These are phyloP conservation scores for Hemicordylus capensis DNA, from an alignment of 2,113 vertebrate genomes.

Conservation along the genomic window DNA sequence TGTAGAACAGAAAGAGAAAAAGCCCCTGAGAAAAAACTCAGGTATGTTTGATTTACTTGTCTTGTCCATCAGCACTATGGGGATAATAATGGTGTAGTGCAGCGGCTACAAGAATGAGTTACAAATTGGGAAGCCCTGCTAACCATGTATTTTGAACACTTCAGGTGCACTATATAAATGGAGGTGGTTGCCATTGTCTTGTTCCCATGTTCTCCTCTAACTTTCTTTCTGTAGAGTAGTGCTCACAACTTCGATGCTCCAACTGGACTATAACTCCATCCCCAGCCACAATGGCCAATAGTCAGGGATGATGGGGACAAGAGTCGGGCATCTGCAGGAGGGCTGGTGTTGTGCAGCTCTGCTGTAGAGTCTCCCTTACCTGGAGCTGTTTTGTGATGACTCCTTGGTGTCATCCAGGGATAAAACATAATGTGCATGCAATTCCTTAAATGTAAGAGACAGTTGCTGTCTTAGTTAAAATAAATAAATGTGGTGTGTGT, in stretches of 20 bases:
- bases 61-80: not conserved
- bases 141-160: not conserved
- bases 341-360: no score
- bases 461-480: not conserved
- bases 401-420: not conserved
- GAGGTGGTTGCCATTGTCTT: not conserved
- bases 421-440: not conserved
- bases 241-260: no score
- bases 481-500: not conserved
- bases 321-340: no score
- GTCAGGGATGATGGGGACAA: no score
- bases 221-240: not conserved
- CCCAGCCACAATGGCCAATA: no score
- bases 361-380: not conserved
- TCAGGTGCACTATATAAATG: not conserved
- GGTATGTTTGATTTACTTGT: slow-evolving; percentile 52
- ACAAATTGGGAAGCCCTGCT: no score
- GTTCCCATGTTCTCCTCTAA: no score
- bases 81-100: no score
- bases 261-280: no score
- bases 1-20: slow-evolving; percentile 68
- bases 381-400: no score
- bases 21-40: slow-evolving; percentile 47
- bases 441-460: not conserved
- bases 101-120: no score